Base-by-base conservation (phyloP, 2,113 vertebrate species). In the Fulica atra region DNA sequence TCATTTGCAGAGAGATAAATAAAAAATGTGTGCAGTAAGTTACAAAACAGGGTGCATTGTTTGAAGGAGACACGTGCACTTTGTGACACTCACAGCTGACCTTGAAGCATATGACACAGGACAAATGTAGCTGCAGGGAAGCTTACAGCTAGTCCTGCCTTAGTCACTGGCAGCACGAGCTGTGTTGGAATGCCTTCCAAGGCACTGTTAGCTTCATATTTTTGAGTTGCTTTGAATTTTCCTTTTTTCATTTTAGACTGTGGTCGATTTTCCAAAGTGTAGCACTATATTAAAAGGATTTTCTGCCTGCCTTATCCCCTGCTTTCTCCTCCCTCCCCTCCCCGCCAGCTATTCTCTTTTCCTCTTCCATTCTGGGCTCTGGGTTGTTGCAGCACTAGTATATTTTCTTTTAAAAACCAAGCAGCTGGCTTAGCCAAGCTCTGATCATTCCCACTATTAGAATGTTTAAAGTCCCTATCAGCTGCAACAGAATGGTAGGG, bases 391-490 rank as follows among this genome's bases (percentile, higher is more conserved):
- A 72, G n/a, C 74, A 61, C 26, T 54, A 74, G 71, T 72, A 74
- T 16, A 85, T 33, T 44, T 28, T 36, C 31, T 87, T 64, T 15
- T 2, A 70, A 76, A 93, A 83, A 77, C 8, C 57, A 50, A 64
- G 35, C 38, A 72, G 29, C 61, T 88, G n/a, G 59, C 57, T 93
- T 59, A 80, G 71, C 15, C 59, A 35, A 72, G 76, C 81, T 92
- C 72, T 91, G 61, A 86, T 97, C 69, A 81, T 92, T 96, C 90
- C 81, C 61, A 57, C 79, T 96, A 91, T 8, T 93, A 42, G 56
- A 66, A 92, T 53, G 51, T 80, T 93, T 92, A 88, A 95, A 97
- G 59, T 90, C 60, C 48, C 69, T 86, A 87, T 96, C 87, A 86
- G 35, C n/a, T 7, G 3, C 46, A 89, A 70, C 46, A 94, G 90